Conservation (phyloP, 2,888 invertebrate genomes). For the Peribatodes rhomboidaria region DNA sequence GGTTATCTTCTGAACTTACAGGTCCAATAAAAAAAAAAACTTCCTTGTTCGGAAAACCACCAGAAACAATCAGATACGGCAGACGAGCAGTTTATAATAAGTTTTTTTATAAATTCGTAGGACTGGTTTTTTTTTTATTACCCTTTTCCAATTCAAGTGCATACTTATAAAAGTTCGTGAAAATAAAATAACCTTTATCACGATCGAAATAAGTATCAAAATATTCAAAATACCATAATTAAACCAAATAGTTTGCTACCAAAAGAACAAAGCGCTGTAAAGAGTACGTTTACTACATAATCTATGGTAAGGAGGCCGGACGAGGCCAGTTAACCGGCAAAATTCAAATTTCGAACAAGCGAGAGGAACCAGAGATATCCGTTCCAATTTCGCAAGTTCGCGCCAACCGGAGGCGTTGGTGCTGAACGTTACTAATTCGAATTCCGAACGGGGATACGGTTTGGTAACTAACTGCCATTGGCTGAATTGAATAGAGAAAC, state of each 20-base stretch:
- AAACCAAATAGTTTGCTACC: conserved; percentile 29
- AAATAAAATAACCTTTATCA: too few species aligned
- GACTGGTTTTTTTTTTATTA: too few species aligned
- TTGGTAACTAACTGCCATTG: conserved; percentile 37
- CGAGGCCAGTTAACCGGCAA: conserved; percentile 83
- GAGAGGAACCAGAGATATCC: conserved; percentile 84
- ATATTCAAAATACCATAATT: conserved; percentile 14
- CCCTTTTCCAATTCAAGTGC: too few species aligned
- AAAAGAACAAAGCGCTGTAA: conserved; percentile 51
- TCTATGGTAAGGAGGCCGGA: conserved; percentile 68
- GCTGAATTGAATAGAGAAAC: conserved; percentile 28
- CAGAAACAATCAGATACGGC: too few species aligned
- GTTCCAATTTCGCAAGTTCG: conserved; percentile 83
- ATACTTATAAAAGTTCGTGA: too few species aligned
- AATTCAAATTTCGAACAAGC: conserved; percentile 84
- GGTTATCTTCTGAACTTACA: too few species aligned
- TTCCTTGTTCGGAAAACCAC: too few species aligned
- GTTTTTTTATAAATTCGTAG: too few species aligned
- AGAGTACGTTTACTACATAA: conserved; percentile 46
- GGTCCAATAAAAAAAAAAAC: too few species aligned
- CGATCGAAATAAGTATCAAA: too few species aligned
- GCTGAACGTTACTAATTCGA: conserved; percentile 68
- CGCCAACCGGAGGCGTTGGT: conserved; percentile 73
- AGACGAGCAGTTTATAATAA: too few species aligned
- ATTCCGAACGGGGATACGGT: conserved; percentile 64